These are phyloP conservation scores for Trachelipus rathkii DNA, from an alignment of 1,140 invertebrate genomes.

Conservation along the genomic window DNA sequence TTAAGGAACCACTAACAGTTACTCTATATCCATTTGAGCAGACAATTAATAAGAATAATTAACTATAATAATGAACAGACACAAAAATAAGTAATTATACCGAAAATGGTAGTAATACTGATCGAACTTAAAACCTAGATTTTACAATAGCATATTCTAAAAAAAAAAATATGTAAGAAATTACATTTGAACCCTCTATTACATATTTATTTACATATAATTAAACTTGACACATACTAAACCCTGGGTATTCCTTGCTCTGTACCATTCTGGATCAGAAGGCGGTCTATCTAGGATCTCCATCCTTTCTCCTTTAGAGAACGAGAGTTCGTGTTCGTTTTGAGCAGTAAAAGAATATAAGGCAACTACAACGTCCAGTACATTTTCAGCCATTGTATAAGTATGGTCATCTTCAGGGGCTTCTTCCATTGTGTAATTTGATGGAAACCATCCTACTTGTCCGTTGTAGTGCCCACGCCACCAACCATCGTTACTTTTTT, in stretches of 20 bases:
- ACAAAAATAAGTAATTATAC: too few relatives aligned
- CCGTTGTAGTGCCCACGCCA: conserved; percentile 86
- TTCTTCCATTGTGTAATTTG: conserved; percentile 95
- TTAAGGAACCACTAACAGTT: too few relatives aligned
- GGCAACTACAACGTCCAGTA: conserved; percentile 88
- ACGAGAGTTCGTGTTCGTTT: conserved; percentile 94
- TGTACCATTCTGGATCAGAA: conserved; percentile 97
- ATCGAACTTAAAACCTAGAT: too few relatives aligned
- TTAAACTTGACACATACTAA: conserved; percentile 23
- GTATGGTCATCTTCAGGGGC: conserved; percentile 60
- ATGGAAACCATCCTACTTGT: conserved; percentile 90
- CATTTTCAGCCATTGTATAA: conserved; percentile 86
- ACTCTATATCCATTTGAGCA: too few relatives aligned
- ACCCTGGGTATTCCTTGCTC: conserved; percentile 85
- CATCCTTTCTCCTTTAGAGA: conserved; percentile 89
- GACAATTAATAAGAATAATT: too few relatives aligned
- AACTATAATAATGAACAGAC: too few relatives aligned
- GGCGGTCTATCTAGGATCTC: conserved; percentile 91
- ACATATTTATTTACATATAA: too few relatives aligned
- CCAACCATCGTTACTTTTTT: conserved; percentile 99
- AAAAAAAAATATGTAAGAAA: too few relatives aligned
- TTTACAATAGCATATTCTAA: too few relatives aligned
- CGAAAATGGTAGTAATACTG: too few relatives aligned
- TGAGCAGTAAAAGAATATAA: conserved; percentile 86
- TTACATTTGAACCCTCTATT: too few relatives aligned